Conservation (phyloP, 2,797 vertebrate genomes). For the Pseudochirops corinnae region DNA sequence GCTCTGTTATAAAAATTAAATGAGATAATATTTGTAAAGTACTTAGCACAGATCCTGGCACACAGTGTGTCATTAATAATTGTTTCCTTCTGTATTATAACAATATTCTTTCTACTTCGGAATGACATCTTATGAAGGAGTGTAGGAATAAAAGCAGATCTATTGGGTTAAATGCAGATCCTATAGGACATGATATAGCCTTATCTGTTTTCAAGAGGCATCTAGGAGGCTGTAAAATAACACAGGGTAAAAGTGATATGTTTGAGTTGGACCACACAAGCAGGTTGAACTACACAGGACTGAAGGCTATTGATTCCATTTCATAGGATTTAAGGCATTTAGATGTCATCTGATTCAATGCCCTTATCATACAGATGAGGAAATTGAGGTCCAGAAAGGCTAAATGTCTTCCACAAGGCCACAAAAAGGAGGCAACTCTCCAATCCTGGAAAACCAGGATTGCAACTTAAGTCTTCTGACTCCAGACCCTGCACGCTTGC, state of each 20-base stretch:
- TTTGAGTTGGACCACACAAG: background rate
- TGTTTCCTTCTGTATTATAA: background rate
- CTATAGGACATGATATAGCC: background rate
- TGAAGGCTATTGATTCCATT: background rate
- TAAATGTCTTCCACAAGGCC: background rate
- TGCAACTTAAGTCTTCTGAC: background rate
- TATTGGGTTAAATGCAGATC: background rate
- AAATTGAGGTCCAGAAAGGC: background rate
- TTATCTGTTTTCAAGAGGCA: background rate
- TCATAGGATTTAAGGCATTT: background rate
- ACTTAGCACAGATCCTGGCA: background rate
- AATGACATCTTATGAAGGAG: background rate
- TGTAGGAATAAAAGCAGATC: background rate
- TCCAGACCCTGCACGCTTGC: background rate
- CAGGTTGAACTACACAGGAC: background rate
- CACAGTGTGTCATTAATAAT: background rate
- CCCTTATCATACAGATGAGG: background rate
- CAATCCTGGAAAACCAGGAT: background rate
- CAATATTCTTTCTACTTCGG: background rate
- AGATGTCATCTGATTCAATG: background rate
- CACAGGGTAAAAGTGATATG: background rate
- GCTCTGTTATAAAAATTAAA: background rate
- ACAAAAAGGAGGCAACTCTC: background rate
- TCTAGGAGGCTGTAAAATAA: background rate
- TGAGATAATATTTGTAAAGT: background rate